phyloP scores from a whole-genome alignment of 2,113 vertebrate genomes.

The Hipposideros armiger region DNA sequence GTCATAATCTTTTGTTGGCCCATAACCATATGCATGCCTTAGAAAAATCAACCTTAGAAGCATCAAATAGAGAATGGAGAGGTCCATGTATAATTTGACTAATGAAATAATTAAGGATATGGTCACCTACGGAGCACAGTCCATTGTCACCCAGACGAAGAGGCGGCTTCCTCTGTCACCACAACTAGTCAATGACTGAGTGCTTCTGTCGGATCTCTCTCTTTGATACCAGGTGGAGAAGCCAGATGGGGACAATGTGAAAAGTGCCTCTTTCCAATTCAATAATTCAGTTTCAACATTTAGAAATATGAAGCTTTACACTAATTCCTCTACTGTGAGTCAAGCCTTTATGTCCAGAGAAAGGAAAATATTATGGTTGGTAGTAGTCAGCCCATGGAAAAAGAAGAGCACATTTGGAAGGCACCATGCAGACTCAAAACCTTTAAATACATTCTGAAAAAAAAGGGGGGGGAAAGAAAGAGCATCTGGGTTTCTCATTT shows the following conservation, averaged over 20 bases:
- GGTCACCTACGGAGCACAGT: background rate
- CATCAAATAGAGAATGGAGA: background rate
- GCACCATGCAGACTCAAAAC: background rate
- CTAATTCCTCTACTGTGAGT: background rate
- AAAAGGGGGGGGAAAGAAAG: background rate
- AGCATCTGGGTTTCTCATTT: constrained; percentile 14
- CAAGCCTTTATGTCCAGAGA: background rate
- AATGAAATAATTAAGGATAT: background rate
- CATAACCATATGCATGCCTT: background rate
- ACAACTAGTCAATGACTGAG: background rate
- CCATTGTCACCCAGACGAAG: background rate
- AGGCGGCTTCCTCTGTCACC: background rate
- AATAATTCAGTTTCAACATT: background rate
- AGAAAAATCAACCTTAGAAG: background rate
- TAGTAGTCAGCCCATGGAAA: background rate
- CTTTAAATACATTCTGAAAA: background rate
- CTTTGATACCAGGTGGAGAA: background rate
- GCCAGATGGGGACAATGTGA: background rate
- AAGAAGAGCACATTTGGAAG: background rate
- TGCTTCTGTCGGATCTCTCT: background rate
- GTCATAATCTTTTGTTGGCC: background rate
- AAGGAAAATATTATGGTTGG: background rate
- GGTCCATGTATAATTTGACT: background rate
- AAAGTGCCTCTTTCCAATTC: background rate
- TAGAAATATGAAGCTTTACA: background rate